phyloP scores from a whole-genome alignment of 2,888 invertebrate genomes.

The Lasius platythorax region DNA sequence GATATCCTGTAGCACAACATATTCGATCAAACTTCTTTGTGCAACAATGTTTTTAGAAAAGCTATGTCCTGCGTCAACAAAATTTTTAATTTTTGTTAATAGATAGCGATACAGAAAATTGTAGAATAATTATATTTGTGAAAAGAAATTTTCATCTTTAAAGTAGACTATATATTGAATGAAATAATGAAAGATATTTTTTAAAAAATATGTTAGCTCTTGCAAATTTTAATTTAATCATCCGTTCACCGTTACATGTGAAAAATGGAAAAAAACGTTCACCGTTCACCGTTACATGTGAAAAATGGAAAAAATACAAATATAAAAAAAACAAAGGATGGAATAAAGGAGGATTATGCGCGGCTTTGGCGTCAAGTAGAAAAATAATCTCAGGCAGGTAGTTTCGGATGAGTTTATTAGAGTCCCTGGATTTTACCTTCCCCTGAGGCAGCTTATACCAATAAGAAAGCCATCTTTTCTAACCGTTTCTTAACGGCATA shows the following conservation, averaged over 20 bases:
- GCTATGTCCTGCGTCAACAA: background rate
- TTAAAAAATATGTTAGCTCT: background rate
- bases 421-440: conserved; percentile 72
- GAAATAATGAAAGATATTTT: too few species aligned
- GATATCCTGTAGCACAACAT: background rate
- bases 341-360: conserved; percentile 21
- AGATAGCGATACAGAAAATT: background rate
- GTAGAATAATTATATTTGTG: background rate
- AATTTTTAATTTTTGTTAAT: background rate
- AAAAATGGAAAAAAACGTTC: background rate
- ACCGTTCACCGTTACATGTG: background rate
- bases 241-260: conserved; percentile 3
- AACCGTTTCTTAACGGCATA: conserved; percentile 54
- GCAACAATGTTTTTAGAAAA: background rate
- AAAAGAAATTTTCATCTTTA: background rate
- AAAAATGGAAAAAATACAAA: background rate
- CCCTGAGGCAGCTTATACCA: conserved; percentile 71
- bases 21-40: background rate
- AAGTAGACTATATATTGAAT: too few species aligned
- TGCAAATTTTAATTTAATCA: conserved; percentile 34
- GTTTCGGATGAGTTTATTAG: conserved; percentile 75
- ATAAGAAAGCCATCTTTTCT: conserved; percentile 72
- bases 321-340: conserved; percentile 17
- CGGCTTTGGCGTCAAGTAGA: conserved; percentile 19
- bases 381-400: conserved; percentile 57